A percentile compares a stretch with the other conserved stretches of the same genome.
Conservation (phyloP, 2,113 vertebrate species). For the Cynopterus brachyotis region DNA sequence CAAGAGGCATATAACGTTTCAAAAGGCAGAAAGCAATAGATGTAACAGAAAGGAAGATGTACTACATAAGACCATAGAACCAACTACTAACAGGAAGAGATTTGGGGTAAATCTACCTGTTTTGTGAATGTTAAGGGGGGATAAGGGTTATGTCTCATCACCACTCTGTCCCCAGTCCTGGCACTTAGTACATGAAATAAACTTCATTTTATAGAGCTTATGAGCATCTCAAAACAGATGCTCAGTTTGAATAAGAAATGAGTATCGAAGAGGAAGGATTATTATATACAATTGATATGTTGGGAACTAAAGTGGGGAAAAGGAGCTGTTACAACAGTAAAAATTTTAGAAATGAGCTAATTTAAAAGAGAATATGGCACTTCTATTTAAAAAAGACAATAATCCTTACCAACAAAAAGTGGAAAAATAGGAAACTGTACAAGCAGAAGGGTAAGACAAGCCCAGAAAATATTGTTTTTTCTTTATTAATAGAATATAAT, state of each 20-base stretch:
- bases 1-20: not conserved
- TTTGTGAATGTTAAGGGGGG: not conserved
- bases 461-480: not conserved
- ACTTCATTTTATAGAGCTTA: not conserved
- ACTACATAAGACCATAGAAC: not conserved
- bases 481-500: constrained; percentile 2
- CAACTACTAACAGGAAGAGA: not conserved
- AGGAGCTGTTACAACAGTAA: not conserved
- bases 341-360: constrained; percentile 9
- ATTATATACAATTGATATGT: not conserved
- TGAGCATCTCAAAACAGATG: constrained; percentile 6
- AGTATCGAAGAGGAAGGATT: not conserved
- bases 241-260: not conserved
- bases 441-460: not conserved
- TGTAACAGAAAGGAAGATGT: not conserved
- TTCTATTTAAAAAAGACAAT: not conserved
- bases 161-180: not conserved
- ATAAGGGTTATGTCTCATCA: not conserved
- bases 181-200: not conserved
- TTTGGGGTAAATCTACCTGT: not conserved
- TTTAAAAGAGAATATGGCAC: not conserved
- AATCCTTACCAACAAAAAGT: constrained; percentile 30
- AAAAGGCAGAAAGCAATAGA: constrained; percentile 4
- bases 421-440: not conserved
- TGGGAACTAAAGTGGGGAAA: not conserved